These are phyloP conservation scores for Polypterus senegalus DNA, from an alignment of 2,113 vertebrate genomes.

Conservation along the genomic window DNA sequence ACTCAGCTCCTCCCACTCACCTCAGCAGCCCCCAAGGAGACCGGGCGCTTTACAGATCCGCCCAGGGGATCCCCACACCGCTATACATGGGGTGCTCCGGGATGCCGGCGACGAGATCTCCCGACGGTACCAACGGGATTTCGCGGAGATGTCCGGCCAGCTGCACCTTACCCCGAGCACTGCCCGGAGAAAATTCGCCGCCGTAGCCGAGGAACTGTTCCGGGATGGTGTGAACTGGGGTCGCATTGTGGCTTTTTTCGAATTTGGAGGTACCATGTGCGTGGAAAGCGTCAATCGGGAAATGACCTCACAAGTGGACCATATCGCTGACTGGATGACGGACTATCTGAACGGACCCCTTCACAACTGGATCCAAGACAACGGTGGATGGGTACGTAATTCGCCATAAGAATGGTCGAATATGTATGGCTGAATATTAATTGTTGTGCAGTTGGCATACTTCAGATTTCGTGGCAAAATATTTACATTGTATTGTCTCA, in stretches of 20 bases:
- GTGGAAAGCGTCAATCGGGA: slow-evolving; percentile 83
- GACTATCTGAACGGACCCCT: slow-evolving; percentile 91
- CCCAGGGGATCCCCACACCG: slow-evolving; percentile 35
- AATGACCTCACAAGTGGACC: slow-evolving; percentile 78
- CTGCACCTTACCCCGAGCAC: slow-evolving; percentile 76
- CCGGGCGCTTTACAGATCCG: slow-evolving; percentile 21
- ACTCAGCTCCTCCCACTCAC: slow-evolving; percentile 33
- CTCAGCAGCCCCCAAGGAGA: slow-evolving; percentile 38
- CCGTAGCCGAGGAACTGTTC: slow-evolving; percentile 93
- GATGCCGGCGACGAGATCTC: slow-evolving; percentile 86
- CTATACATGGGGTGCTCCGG: slow-evolving; percentile 69
- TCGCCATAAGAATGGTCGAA: background rate
- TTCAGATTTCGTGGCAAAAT: too few relatives aligned
- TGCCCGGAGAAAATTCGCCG: slow-evolving; percentile 70
- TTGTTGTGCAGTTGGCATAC: too few relatives aligned
- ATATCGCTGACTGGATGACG: slow-evolving; percentile 88
- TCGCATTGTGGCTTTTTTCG: slow-evolving; percentile 93
- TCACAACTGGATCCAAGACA: slow-evolving; percentile 90
- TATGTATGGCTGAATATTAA: too few relatives aligned
- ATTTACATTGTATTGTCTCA: too few relatives aligned
- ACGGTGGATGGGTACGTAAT: slow-evolving; percentile 89
- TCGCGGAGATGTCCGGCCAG: slow-evolving; percentile 84
- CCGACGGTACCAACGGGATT: slow-evolving; percentile 77
- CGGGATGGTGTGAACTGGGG: slow-evolving; percentile 96
- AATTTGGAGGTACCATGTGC: slow-evolving; percentile 88